Conservation (phyloP, 2,888 invertebrate genomes). For the Polietes domitor region DNA sequence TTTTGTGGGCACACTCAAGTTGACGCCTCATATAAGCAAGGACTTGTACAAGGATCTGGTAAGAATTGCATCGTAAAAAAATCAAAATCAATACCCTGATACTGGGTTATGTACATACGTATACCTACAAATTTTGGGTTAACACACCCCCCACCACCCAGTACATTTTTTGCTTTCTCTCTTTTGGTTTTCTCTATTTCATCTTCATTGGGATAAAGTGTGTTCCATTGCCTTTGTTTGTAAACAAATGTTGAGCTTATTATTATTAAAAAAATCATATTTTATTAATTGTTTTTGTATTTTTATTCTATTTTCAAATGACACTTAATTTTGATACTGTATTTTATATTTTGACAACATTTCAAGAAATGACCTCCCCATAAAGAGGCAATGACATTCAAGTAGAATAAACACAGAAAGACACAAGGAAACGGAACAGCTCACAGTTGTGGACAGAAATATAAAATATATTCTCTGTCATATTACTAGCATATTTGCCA, state of each 20-base stretch:
- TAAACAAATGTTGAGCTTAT: constrained; percentile 15
- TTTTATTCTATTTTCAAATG: constrained; percentile 18
- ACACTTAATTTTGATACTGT: constrained; percentile 20
- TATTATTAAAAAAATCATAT: background rate
- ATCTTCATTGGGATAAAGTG: background rate
- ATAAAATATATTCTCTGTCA: background rate
- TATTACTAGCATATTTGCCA: too few relatives aligned
- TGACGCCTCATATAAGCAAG: constrained; percentile 94
- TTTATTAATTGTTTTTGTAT: constrained; percentile 26
- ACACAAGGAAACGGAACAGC: background rate
- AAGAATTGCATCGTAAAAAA: constrained; percentile 79
- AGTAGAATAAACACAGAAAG: background rate
- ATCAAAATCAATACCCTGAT: constrained; percentile 20
- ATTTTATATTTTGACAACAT: constrained; percentile 33
- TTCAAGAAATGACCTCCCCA: constrained; percentile 55
- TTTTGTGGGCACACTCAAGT: constrained; percentile 95
- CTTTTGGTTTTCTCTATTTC: background rate
- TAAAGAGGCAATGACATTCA: constrained; percentile 64
- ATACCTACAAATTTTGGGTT: constrained; percentile 10
- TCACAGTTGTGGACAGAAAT: background rate
- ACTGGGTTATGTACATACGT: background rate
- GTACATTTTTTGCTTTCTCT: background rate
- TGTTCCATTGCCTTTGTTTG: background rate
- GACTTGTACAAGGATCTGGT: constrained; percentile 98
- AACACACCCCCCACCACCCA: background rate